phyloP scores from a whole-genome alignment of 2,888 invertebrate species.

The Drosophila atripex region DNA sequence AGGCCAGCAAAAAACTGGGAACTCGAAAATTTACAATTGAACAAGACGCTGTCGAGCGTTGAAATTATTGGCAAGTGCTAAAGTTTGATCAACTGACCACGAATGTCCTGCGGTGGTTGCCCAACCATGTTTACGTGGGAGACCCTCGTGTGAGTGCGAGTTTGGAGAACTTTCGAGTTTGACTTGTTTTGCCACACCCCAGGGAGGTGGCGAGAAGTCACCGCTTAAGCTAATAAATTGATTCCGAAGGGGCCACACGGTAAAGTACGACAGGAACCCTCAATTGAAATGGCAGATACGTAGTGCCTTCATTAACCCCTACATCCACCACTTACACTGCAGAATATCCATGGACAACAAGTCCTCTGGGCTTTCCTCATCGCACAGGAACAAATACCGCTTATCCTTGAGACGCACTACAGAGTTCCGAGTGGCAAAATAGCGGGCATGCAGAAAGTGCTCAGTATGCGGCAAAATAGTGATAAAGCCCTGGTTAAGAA shows the following conservation, averaged over 20 bases:
- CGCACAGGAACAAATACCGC: constrained; percentile 81
- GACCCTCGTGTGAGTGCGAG: constrained; percentile 23
- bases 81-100: constrained; percentile 71
- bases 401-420: constrained; percentile 81
- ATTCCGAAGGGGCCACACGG: constrained; percentile 8
- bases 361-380: constrained; percentile 71
- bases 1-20: constrained; percentile 25
- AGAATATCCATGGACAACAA: constrained; percentile 74
- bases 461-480: constrained; percentile 75
- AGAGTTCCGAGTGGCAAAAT: constrained; percentile 81
- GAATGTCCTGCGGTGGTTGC: constrained; percentile 49
- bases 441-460: constrained; percentile 78
- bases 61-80: constrained; percentile 73
- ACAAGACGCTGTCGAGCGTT: constrained; percentile 65
- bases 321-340: constrained; percentile 79
- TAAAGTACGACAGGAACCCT: constrained; percentile 5
- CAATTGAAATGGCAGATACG: constrained; percentile 19
- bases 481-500: constrained; percentile 78
- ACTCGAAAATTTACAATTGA: constrained; percentile 66
- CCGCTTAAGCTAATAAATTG: constrained; percentile 52
- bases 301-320: constrained; percentile 11
- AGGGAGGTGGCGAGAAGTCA: constrained; percentile 40
- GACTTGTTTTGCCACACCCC: constrained; percentile 51
- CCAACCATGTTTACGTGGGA: constrained; percentile 42
- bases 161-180: constrained; percentile 52